Percentiles rank a stretch among this genome's conserved stretches.
phyloP scores from a whole-genome alignment of 2,888 invertebrate genomes.

The Chrysolina oricalcia region DNA sequence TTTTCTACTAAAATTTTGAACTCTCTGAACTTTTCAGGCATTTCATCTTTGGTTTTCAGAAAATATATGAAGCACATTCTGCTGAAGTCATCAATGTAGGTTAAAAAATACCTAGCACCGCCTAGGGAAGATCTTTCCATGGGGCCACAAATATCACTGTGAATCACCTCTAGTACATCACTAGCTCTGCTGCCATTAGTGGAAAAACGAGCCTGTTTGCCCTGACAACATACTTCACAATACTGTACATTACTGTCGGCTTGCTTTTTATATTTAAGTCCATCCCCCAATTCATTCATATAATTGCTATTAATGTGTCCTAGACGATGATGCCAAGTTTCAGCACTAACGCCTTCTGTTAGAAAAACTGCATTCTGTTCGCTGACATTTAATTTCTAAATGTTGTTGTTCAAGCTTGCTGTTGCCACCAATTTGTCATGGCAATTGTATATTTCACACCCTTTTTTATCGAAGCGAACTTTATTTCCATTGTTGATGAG shows the following conservation, averaged over 20 bases:
- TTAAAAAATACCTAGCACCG: slow-evolving; percentile 59
- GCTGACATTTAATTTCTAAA: slow-evolving; percentile 49
- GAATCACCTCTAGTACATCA: too few relatives aligned
- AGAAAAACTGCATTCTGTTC: slow-evolving; percentile 21
- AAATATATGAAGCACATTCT: slow-evolving; percentile 59
- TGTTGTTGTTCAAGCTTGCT: slow-evolving; percentile 48
- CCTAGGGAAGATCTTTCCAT: too few relatives aligned
- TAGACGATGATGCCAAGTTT: slow-evolving; percentile 47
- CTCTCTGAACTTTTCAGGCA: slow-evolving; percentile 52
- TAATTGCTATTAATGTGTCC: slow-evolving; percentile 48
- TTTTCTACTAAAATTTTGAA: slow-evolving; percentile 60
- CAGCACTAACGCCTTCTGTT: too few relatives aligned
- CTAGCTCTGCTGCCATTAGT: too few relatives aligned
- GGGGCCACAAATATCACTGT: too few relatives aligned
- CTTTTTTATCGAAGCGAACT: too few relatives aligned
- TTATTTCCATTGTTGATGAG: too few relatives aligned
- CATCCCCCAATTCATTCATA: slow-evolving; percentile 47
- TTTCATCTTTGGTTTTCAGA: slow-evolving; percentile 60
- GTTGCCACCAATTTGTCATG: slow-evolving; percentile 48
- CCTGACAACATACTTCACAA: too few relatives aligned
- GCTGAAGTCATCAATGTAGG: slow-evolving; percentile 63
- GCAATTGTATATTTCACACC: too few relatives aligned
- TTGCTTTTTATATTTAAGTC: slow-evolving; percentile 42
- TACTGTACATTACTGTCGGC: too few relatives aligned
- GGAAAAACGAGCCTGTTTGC: too few relatives aligned